phyloP scores from a whole-genome alignment of 2,113 vertebrate genomes.

The Dolichallabes microphthalmus region DNA sequence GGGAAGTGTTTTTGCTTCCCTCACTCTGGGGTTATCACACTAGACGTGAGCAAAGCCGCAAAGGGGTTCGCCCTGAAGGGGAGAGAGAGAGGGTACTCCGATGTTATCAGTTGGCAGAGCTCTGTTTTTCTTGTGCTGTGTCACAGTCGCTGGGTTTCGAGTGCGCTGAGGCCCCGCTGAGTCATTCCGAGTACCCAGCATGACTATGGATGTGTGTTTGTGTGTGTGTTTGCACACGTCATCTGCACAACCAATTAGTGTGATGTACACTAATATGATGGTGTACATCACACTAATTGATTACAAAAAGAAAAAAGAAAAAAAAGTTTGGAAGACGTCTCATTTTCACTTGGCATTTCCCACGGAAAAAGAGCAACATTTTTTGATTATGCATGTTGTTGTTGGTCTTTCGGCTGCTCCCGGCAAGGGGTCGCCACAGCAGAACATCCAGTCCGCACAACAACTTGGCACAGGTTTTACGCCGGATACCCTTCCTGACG shows the following conservation, averaged over 20 bases:
- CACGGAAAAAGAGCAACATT: not conserved
- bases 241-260: not conserved
- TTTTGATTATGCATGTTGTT: too few relatives aligned
- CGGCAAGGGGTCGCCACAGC: too few relatives aligned
- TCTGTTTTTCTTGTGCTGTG: slow-evolving; percentile 50
- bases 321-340: not conserved
- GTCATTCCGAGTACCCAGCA: slow-evolving; percentile 43
- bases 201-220: slow-evolving; percentile 1
- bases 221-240: not conserved
- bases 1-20: slow-evolving; percentile 42
- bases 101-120: slow-evolving; percentile 40
- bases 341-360: not conserved
- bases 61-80: slow-evolving; percentile 28
- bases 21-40: slow-evolving; percentile 34
- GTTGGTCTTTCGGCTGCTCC: too few relatives aligned
- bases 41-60: slow-evolving; percentile 16
- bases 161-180: slow-evolving; percentile 43
- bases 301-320: too few relatives aligned
- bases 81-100: slow-evolving; percentile 7
- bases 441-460: too few relatives aligned
- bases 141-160: slow-evolving; percentile 36
- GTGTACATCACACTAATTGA: not conserved
- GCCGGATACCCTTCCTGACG: too few relatives aligned
- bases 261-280: not conserved
- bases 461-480: too few relatives aligned